A percentile compares a stretch with the other conserved stretches of the same genome.
phyloP scores from a whole-genome alignment of 2,113 vertebrate genomes.

The Fregata magnificens region DNA sequence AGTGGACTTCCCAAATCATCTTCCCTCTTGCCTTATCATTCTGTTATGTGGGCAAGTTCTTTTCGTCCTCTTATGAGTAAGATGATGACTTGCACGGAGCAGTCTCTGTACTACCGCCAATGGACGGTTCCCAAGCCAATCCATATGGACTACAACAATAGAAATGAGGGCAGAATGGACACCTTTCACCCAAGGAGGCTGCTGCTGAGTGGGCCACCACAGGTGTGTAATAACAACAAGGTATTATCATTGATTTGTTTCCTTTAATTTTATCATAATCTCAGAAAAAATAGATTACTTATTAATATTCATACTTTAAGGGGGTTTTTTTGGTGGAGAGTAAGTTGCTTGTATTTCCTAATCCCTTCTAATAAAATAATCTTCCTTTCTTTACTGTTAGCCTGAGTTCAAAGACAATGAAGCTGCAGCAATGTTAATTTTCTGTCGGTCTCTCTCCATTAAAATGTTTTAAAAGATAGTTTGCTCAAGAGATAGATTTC shows the following conservation, averaged over 20 bases:
- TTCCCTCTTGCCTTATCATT: constrained; percentile 91
- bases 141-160: constrained; percentile 94
- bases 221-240: constrained; percentile 76
- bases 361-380: not conserved
- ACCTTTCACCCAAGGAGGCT: constrained; percentile 93
- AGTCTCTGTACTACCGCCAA: constrained; percentile 96
- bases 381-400: not conserved
- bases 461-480: not conserved
- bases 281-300: not conserved
- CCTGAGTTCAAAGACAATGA: not conserved
- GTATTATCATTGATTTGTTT: not conserved
- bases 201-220: constrained; percentile 93
- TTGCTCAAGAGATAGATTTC: not conserved
- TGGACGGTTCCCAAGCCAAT: constrained; percentile 89
- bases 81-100: constrained; percentile 97
- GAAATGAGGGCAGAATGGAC: constrained; percentile 84
- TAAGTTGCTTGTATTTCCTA: not conserved
- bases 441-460: not conserved
- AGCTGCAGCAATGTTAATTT: not conserved
- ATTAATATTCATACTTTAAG: not conserved
- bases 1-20: constrained; percentile 91
- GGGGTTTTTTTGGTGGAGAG: not conserved
- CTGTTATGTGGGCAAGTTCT: constrained; percentile 91
- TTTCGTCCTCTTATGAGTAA: constrained; percentile 94
- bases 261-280: not conserved